Evolutionary conservation across 2,113 vertebrate genomes (phyloP).

Genomic region (Trochalopteron elliotii): DNA sequence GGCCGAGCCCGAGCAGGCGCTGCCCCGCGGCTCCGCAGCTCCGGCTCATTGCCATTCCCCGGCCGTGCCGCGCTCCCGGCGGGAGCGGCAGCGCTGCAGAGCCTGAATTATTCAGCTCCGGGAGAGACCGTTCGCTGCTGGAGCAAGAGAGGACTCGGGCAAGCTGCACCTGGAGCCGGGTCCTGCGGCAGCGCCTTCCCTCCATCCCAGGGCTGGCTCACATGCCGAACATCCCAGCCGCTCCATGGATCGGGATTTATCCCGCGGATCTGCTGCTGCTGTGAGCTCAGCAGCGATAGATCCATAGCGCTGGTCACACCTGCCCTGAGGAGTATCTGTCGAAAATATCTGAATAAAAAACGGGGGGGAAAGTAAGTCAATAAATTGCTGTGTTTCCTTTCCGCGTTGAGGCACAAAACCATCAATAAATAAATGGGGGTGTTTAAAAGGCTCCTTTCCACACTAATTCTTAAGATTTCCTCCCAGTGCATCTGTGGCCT

Average conservation of each 20-base stretch:
- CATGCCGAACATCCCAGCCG: not conserved
- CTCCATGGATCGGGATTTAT: not conserved
- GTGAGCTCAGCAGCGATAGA: not conserved
- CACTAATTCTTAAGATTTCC: not conserved
- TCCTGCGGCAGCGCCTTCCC: not conserved
- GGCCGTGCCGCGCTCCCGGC: not conserved
- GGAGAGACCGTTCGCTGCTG: not conserved
- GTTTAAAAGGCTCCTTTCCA: not conserved
- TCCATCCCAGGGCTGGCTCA: not conserved
- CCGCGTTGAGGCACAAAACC: not conserved
- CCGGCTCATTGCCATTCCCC: conserved; percentile 38
- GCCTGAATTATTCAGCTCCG: conserved; percentile 68
- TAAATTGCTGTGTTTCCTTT: not conserved
- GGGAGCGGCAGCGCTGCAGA: conserved; percentile 1
- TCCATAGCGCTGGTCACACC: not conserved
- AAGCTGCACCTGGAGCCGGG: not conserved
- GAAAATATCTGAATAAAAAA: not conserved
- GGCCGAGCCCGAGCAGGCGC: not conserved
- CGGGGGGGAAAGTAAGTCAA: fast-evolving
- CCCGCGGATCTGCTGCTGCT: not conserved
- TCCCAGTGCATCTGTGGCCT: not conserved
- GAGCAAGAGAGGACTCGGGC: not conserved
- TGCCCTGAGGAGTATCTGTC: not conserved
- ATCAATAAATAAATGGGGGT: not conserved
- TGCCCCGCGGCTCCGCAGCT: not conserved